Evolutionary conservation across 1,140 invertebrate species (phyloP).

Genomic region (Rhagoletis zephyria): DNA sequence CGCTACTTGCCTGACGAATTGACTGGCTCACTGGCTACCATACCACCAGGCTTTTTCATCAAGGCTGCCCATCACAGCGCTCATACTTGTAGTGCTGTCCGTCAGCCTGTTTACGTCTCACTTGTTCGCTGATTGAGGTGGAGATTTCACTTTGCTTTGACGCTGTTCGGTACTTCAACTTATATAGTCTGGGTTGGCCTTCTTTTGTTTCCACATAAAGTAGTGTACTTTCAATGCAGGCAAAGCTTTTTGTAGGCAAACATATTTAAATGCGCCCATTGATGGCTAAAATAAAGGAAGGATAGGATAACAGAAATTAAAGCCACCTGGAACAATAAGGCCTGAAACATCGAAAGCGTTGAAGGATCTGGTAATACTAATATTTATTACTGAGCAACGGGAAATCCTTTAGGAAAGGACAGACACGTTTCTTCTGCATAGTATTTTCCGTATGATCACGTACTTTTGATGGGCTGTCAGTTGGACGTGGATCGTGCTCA

Average conservation of each 20-base stretch:
- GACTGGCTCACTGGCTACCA: neutral
- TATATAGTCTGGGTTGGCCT: neutral
- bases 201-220: conserved; percentile 1
- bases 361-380: no score
- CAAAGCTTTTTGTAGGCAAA: neutral
- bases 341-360: no score
- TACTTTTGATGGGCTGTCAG: no score
- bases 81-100: neutral
- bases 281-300: no score
- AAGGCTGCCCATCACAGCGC: neutral
- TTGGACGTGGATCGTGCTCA: no score
- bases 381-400: no score
- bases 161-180: neutral
- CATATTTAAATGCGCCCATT: neutral
- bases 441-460: no score
- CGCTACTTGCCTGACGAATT: neutral
- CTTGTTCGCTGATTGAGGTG: conserved; percentile 28
- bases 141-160: conserved; percentile 35
- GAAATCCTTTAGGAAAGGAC: no score
- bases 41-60: neutral
- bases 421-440: no score
- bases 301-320: no score
- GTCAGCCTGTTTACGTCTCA: neutral
- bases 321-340: no score
- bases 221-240: neutral